Evolutionary conservation across 2,113 vertebrate genomes (phyloP).

Genomic region (Ranitomeya imitator): DNA sequence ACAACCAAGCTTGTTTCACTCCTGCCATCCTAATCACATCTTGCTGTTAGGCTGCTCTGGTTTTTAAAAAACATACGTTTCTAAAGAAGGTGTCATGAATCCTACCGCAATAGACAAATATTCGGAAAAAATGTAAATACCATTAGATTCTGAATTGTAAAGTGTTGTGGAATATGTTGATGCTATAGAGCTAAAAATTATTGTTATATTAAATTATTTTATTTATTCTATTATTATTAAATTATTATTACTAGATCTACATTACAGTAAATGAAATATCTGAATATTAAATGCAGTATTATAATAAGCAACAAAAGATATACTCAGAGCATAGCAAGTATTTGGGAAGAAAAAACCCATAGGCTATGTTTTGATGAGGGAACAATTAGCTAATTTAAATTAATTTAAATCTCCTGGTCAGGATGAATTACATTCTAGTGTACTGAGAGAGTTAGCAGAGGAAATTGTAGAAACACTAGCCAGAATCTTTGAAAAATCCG

Average conservation of each 20-base stretch:
- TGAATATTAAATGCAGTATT: background rate
- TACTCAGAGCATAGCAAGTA: background rate
- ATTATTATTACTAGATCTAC: too few relatives aligned
- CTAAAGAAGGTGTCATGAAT: constrained; percentile 40
- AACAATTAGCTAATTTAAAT: too few relatives aligned
- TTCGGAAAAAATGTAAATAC: background rate
- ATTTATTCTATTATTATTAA: too few relatives aligned
- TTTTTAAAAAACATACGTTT: constrained; percentile 48
- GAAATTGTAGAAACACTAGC: too few relatives aligned
- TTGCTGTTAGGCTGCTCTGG: constrained; percentile 50
- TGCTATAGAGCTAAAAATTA: too few relatives aligned
- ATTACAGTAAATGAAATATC: background rate
- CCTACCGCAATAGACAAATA: constrained; percentile 2
- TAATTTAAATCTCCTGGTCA: too few relatives aligned
- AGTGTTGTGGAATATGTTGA: too few relatives aligned
- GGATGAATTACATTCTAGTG: too few relatives aligned
- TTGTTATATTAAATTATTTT: too few relatives aligned
- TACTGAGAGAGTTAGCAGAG: too few relatives aligned
- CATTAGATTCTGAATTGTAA: background rate
- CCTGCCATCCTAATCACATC: constrained; percentile 55
- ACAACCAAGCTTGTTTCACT: constrained; percentile 51
- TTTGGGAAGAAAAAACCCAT: background rate
- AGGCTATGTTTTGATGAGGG: too few relatives aligned
- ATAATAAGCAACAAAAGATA: background rate
- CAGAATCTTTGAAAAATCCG: too few relatives aligned